phyloP scores from a whole-genome alignment of 2,888 invertebrate genomes.

The Parochlus steinenii region DNA sequence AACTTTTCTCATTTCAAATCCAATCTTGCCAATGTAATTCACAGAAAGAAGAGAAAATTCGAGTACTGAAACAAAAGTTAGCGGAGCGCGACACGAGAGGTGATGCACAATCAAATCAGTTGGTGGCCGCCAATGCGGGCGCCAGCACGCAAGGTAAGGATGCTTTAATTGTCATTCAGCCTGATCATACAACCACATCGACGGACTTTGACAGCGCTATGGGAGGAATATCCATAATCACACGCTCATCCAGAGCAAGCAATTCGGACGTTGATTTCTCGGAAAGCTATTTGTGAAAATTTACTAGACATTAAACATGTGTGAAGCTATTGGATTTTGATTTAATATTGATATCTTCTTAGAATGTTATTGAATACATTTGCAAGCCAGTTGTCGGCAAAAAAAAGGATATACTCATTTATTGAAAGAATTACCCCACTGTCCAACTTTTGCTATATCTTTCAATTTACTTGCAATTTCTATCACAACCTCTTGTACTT shows the following conservation, averaged over 20 bases:
- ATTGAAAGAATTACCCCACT: no score
- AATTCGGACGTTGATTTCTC: slow-evolving; percentile 79
- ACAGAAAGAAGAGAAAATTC: slow-evolving; percentile 82
- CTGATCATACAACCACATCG: slow-evolving; percentile 47
- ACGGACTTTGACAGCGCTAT: slow-evolving; percentile 49
- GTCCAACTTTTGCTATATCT: no score
- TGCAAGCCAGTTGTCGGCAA: no score
- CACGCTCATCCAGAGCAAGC: slow-evolving; percentile 66
- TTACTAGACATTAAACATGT: no score
- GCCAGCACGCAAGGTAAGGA: slow-evolving; percentile 31
- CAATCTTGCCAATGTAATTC: slow-evolving; percentile 12
- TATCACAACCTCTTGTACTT: no score
- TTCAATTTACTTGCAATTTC: no score
- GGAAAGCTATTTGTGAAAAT: slow-evolving; percentile 65
- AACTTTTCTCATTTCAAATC: slow-evolving; percentile 7
- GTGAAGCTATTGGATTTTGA: no score
- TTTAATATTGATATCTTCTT: no score
- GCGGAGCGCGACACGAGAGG: slow-evolving; percentile 56
- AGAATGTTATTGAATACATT: no score
- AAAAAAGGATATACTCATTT: no score
- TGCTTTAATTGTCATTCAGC: slow-evolving; percentile 47
- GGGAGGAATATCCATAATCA: slow-evolving; percentile 52
- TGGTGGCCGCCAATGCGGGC: no score
- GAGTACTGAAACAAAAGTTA: slow-evolving; percentile 60
- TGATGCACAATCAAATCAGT: slow-evolving; percentile 24